Conservation (phyloP, 2,797 vertebrate species). For the Dendrocincla fuliginosa region DNA sequence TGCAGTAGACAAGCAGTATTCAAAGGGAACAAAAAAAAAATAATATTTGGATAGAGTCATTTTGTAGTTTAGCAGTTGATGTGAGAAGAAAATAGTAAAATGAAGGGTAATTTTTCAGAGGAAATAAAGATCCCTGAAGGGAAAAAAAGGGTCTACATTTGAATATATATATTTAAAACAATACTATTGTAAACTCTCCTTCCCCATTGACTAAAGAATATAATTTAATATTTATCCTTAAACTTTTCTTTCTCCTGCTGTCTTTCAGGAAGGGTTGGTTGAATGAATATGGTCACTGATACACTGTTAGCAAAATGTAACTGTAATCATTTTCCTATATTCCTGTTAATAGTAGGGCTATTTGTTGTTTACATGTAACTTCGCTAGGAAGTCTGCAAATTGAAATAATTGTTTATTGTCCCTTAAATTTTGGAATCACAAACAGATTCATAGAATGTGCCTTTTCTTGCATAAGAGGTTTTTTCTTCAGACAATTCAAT, state of each 20-base stretch:
- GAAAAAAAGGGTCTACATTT: not conserved
- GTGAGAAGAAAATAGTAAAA: conserved; percentile 41
- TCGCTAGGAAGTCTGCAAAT: not conserved
- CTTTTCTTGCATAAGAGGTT: not conserved
- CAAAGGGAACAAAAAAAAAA: not conserved
- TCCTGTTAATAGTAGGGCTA: not conserved
- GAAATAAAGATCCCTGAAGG: not conserved
- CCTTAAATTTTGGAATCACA: not conserved
- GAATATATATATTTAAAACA: not conserved
- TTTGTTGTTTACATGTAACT: not conserved
- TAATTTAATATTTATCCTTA: not conserved
- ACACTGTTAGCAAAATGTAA: not conserved
- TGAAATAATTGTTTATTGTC: not conserved
- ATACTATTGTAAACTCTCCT: not conserved
- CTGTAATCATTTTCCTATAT: not conserved
- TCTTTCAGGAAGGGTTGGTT: not conserved
- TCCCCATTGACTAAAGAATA: not conserved
- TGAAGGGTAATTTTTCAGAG: conserved; percentile 18
- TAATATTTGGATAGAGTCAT: conserved; percentile 20
- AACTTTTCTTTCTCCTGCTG: not conserved
- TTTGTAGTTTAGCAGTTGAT: conserved; percentile 41
- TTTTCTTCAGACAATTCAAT: not conserved
- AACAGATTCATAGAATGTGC: not conserved
- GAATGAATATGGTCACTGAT: not conserved
- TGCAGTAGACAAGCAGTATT: conserved; percentile 40